These are phyloP conservation scores for Selene dorsalis DNA, from an alignment of 2,797 vertebrate genomes.

Conservation along the genomic window DNA sequence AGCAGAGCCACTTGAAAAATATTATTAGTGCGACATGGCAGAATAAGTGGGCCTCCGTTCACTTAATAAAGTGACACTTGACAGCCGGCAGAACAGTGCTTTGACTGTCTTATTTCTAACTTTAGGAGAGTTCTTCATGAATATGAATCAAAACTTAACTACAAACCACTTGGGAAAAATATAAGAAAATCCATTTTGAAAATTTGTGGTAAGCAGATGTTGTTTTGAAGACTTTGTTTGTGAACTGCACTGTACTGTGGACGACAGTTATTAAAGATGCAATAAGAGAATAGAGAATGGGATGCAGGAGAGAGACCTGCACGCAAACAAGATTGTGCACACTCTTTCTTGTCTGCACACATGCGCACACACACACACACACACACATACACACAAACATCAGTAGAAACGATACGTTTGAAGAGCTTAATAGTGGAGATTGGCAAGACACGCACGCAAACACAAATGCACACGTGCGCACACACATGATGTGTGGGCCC, in stretches of 20 bases:
- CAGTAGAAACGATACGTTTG: constrained; percentile 52
- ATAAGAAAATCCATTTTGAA: constrained; percentile 43
- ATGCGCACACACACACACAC: background rate
- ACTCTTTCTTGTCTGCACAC: constrained; percentile 7
- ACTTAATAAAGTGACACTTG: constrained; percentile 29
- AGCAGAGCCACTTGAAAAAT: constrained; percentile 27
- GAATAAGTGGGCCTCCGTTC: constrained; percentile 18
- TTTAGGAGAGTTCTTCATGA: constrained; percentile 43
- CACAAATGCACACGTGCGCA: constrained; percentile 31
- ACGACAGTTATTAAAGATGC: constrained; percentile 60
- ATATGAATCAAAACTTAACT: constrained; percentile 49
- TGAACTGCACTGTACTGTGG: constrained; percentile 39
- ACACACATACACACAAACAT: constrained; percentile 29
- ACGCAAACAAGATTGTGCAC: constrained; percentile 21
- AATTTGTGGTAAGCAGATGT: constrained; percentile 53
- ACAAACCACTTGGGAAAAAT: constrained; percentile 39
- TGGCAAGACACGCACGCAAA: constrained; percentile 46
- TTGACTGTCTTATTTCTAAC: constrained; percentile 42
- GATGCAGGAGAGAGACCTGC: constrained; percentile 30
- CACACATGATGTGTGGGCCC: constrained; percentile 54
- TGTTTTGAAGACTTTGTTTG: constrained; percentile 64
- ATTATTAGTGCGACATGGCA: constrained; percentile 15
- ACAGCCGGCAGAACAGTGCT: constrained; percentile 21
- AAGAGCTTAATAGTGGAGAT: constrained; percentile 62
- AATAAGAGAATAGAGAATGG: constrained; percentile 59